Percentiles rank a stretch among this genome's conserved stretches.
phyloP scores from a whole-genome alignment of 1,140 invertebrate species.

The Drosophila aff. region DNA sequence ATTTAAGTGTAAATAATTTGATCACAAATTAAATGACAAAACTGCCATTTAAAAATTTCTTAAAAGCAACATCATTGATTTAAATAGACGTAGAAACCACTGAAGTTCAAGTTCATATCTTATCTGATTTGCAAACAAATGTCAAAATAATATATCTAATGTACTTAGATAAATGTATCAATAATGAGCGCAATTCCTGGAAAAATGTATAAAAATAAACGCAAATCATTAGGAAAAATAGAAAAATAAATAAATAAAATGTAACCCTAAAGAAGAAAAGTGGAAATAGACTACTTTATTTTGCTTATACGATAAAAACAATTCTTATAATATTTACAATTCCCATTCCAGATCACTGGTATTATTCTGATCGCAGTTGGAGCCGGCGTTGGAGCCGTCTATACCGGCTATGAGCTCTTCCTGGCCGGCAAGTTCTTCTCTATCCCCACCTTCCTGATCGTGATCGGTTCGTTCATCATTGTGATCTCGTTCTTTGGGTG shows the following conservation, averaged over 20 bases:
- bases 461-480: slow-evolving; percentile 92
- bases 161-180: slow-evolving; percentile 15
- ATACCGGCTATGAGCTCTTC: slow-evolving; percentile 89
- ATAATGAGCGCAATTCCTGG: not conserved
- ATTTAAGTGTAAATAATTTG: not conserved
- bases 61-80: slow-evolving; percentile 4
- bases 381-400: slow-evolving; percentile 88
- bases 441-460: slow-evolving; percentile 91
- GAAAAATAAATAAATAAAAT: not conserved
- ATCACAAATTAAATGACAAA: not conserved
- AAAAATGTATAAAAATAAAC: not conserved
- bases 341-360: slow-evolving; percentile 88
- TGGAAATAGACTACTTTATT: not conserved
- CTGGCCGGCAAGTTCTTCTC: slow-evolving; percentile 87
- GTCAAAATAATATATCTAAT: not conserved
- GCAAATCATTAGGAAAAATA: not conserved
- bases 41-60: not conserved
- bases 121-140: slow-evolving; percentile 6
- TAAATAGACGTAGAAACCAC: not conserved
- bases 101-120: slow-evolving; percentile 8
- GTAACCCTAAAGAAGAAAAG: not conserved
- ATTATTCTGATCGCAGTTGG: slow-evolving; percentile 90
- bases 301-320: not conserved
- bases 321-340: not conserved
- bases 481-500: slow-evolving; percentile 94